Percentiles rank a stretch among this genome's conserved stretches.
These are phyloP conservation scores for Brienomyrus longianalis DNA, from an alignment of 2,113 vertebrate genomes.

Conservation along the genomic window DNA sequence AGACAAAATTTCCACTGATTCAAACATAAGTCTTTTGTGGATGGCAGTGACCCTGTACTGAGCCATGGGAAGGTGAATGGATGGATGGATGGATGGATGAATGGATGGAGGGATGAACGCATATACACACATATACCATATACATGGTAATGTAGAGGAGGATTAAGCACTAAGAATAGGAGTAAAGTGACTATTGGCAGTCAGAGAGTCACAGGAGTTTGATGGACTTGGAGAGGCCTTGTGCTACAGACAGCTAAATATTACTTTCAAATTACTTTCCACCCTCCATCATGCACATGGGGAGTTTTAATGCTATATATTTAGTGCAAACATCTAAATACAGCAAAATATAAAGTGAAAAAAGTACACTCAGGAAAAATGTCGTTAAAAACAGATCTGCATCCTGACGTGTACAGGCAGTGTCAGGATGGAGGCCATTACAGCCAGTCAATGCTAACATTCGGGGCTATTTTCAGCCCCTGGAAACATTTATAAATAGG, in stretches of 20 bases:
- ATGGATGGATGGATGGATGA: not conserved
- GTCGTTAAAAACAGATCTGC: not conserved
- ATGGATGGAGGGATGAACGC: not conserved
- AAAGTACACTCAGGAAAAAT: not conserved
- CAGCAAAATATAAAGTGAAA: not conserved
- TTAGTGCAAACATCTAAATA: not conserved
- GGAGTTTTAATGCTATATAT: not conserved
- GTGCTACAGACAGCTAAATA: not conserved
- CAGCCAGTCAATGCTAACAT: constrained; percentile 5
- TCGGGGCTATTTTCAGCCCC: constrained; percentile 12
- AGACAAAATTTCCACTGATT: not conserved
- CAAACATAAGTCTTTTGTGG: not conserved
- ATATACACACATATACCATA: not conserved
- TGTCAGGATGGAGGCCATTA: constrained; percentile 7
- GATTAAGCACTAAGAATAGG: not conserved
- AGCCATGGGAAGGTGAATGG: not conserved
- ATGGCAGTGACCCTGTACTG: not conserved
- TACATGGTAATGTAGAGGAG: not conserved
- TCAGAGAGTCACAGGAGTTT: not conserved
- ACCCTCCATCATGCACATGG: not conserved
- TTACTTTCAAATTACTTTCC: not conserved
- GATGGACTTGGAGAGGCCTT: not conserved
- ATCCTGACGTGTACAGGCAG: not conserved
- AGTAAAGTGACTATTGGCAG: not conserved
- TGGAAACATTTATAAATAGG: constrained; percentile 19